A percentile compares a stretch with the other conserved stretches of the same genome.
These are phyloP conservation scores for Troides oblongomaculatus DNA, from an alignment of 2,888 invertebrate genomes.

Conservation along the genomic window DNA sequence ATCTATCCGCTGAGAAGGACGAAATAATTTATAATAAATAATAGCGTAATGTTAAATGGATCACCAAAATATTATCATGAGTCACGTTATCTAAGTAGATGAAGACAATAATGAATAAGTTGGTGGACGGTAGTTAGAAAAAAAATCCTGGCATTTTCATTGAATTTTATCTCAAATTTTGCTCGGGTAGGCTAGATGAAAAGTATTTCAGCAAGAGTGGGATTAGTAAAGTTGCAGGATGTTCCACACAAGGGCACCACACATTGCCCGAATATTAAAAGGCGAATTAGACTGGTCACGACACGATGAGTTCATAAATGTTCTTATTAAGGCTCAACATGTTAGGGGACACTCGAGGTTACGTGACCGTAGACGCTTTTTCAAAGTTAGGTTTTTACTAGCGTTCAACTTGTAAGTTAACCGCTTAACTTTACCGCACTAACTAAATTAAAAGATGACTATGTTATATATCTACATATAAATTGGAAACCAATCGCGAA, in stretches of 20 bases:
- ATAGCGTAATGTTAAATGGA: no score
- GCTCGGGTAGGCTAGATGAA: conserved; percentile 49
- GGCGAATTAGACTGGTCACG: conserved; percentile 64
- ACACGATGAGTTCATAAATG: conserved; percentile 60
- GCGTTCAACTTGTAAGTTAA: background rate
- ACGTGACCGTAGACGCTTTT: conserved; percentile 44
- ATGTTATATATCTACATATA: background rate
- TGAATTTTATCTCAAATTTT: conserved; percentile 59
- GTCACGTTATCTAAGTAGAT: no score
- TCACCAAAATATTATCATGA: no score
- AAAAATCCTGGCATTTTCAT: conserved; percentile 55
- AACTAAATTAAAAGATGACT: background rate
- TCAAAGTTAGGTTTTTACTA: conserved; percentile 31
- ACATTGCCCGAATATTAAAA: conserved; percentile 72
- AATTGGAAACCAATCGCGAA: no score
- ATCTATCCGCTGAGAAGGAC: no score
- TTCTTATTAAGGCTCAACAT: conserved; percentile 58
- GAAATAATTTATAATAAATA: no score
- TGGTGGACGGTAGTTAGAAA: conserved; percentile 25
- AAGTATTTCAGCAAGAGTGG: conserved; percentile 54
- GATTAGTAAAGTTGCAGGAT: conserved; percentile 61
- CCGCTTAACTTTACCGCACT: background rate
- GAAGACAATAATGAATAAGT: no score
- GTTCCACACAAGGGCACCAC: conserved; percentile 50
- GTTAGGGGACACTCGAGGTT: conserved; percentile 47